A percentile compares a stretch with the other conserved stretches of the same genome.
phyloP scores from a whole-genome alignment of 1,140 invertebrate species.

The Notospermus geniculatus region DNA sequence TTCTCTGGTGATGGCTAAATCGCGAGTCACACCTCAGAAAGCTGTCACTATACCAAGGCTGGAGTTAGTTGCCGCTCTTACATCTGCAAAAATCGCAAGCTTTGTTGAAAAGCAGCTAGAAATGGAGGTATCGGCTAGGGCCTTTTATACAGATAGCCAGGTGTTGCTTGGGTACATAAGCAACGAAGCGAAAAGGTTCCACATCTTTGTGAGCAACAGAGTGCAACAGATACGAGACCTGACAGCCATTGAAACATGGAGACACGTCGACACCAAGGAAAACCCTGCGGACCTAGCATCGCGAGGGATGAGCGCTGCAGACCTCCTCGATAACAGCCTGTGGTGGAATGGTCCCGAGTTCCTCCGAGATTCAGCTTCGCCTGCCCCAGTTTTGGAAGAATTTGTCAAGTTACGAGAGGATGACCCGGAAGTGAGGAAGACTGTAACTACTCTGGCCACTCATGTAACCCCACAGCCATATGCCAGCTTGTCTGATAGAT shows the following conservation, averaged over 20 bases:
- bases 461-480: neutral
- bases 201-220: constrained; percentile 9
- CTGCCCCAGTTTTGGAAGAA: neutral
- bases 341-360: constrained; percentile 8
- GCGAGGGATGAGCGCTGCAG: neutral
- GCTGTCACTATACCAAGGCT: constrained; percentile 20
- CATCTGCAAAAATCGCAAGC: constrained; percentile 1
- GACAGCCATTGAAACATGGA: neutral
- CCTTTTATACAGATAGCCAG: constrained; percentile 19
- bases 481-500: neutral
- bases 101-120: constrained; percentile 7
- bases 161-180: constrained; percentile 20
- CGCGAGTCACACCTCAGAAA: constrained; percentile 18
- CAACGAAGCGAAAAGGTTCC: constrained; percentile 16
- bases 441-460: neutral
- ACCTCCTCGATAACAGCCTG: neutral
- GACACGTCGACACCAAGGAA: neutral
- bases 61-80: constrained; percentile 19
- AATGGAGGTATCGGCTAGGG: neutral
- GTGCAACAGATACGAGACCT: neutral
- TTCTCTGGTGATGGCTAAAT: constrained; percentile 20
- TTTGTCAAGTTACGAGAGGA: neutral
- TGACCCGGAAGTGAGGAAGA: constrained; percentile 11
- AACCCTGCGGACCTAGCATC: constrained; percentile 2
- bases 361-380: neutral